These are phyloP conservation scores for Xestia sexstrigata DNA, from an alignment of 2,888 invertebrate genomes.

Conservation along the genomic window DNA sequence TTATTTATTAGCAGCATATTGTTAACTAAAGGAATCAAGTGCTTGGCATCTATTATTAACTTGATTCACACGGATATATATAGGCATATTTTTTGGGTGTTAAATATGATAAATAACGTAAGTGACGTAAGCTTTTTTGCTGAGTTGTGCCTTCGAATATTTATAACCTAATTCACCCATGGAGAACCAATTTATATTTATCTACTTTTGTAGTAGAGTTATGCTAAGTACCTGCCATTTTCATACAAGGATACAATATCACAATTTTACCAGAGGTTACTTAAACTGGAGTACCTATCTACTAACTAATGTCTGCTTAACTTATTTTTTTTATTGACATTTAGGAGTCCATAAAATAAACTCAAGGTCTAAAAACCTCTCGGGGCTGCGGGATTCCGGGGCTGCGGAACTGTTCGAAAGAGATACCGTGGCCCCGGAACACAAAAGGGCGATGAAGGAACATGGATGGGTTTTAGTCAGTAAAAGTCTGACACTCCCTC, in stretches of 20 bases:
- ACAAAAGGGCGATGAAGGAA: too few relatives aligned
- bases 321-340: too few relatives aligned
- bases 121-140: background rate
- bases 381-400: too few relatives aligned
- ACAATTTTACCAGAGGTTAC: background rate
- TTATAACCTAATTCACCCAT: background rate
- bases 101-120: slow-evolving; percentile 2
- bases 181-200: background rate
- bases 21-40: slow-evolving; percentile 20
- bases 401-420: too few relatives aligned
- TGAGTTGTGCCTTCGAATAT: background rate
- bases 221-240: background rate
- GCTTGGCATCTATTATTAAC: background rate
- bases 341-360: background rate
- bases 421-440: too few relatives aligned
- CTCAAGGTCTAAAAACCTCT: too few relatives aligned
- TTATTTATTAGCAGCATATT: slow-evolving; percentile 1
- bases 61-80: background rate
- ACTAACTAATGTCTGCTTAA: background rate
- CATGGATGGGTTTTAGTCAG: too few relatives aligned
- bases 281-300: background rate
- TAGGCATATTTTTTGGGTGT: background rate
- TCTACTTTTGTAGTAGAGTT: too few relatives aligned
- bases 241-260: background rate
- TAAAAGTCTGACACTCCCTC: too few relatives aligned